Base-by-base conservation (phyloP, 2,888 invertebrate species). In the Chrysolina americana region DNA sequence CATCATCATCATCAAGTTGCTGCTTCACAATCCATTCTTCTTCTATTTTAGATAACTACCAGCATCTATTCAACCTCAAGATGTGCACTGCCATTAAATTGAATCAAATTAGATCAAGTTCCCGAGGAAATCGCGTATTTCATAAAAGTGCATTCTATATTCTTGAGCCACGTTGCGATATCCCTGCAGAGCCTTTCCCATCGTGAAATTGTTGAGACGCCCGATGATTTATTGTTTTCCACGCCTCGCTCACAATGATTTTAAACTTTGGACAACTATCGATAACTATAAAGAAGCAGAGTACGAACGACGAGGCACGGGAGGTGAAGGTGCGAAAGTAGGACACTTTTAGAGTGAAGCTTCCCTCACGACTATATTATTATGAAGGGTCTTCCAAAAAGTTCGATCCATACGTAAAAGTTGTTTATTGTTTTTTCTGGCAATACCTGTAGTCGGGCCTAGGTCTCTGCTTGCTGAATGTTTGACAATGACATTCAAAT, bases 101-200 rank as follows among this genome's bases (percentile, higher is more conserved):
- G n/a, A 36, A 6, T 36, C 36, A 36, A 36, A 36, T 36, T 36
- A 36, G 21, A 53, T 21, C 21, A 21, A 53, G 53, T 53, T 53
- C 21, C 19, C 3, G 21, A 21, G 13, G 5, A 53, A 53, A 53
- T 21, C 44, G 15, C 44, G 15, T 44, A 44, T 44, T 44, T 53
- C 21, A 13, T 11, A 53, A 53, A 53, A 53, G 53, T 53, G 53
- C 53, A 53, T 53, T 53, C 53, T 17, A 53, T 53, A 53, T 53
- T 74, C 64, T 21, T 71, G 78, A 70, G 64, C 75, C 73, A 80
- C 44, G 77, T 81, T 77, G 82, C 76, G 82, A 83, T 81, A 79
- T 83, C 82, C 79, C 82, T 79, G 71, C 79, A 77, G 76, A 81
- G 77, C 80, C 81, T 81, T 78, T 76, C 80, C 78, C 73, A 81